Evolutionary conservation across 2,888 invertebrate genomes (phyloP).

Genomic region (Merodon equestris): DNA sequence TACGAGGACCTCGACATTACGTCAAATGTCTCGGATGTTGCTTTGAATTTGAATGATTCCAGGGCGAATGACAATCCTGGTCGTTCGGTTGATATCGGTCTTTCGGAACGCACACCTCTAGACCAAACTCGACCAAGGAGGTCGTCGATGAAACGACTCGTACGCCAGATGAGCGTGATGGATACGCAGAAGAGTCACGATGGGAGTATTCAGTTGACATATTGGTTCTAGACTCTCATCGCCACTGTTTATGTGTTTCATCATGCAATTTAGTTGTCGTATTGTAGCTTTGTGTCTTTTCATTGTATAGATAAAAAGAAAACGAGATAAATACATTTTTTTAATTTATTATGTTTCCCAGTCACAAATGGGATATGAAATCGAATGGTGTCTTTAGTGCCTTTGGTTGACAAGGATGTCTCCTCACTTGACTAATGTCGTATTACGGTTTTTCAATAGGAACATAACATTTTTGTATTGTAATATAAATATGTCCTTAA

Average conservation of each 20-base stretch:
- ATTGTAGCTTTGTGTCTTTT: slow-evolving; percentile 9
- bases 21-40: slow-evolving; percentile 74
- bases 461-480: too few species aligned
- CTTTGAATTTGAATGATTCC: slow-evolving; percentile 73
- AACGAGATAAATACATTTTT: slow-evolving; percentile 38
- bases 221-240: slow-evolving; percentile 86
- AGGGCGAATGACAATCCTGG: slow-evolving; percentile 74
- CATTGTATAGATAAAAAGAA: slow-evolving; percentile 22
- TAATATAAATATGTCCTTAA: too few species aligned
- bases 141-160: slow-evolving; percentile 84
- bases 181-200: slow-evolving; percentile 89
- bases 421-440: too few species aligned
- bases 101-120: slow-evolving; percentile 79
- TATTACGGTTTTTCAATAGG: too few species aligned
- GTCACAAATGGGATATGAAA: too few species aligned
- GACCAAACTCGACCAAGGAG: slow-evolving; percentile 75
- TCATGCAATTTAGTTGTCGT: slow-evolving; percentile 20
- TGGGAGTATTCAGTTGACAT: slow-evolving; percentile 91
- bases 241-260: slow-evolving; percentile 26
- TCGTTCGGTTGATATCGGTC: slow-evolving; percentile 71
- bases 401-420: too few species aligned
- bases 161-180: slow-evolving; percentile 88
- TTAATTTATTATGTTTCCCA: background rate
- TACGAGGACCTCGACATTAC: slow-evolving; percentile 87
- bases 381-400: too few species aligned